A percentile compares a stretch with the other conserved stretches of the same genome.
phyloP scores from a whole-genome alignment of 2,113 vertebrate species.

The Sitta europaea region DNA sequence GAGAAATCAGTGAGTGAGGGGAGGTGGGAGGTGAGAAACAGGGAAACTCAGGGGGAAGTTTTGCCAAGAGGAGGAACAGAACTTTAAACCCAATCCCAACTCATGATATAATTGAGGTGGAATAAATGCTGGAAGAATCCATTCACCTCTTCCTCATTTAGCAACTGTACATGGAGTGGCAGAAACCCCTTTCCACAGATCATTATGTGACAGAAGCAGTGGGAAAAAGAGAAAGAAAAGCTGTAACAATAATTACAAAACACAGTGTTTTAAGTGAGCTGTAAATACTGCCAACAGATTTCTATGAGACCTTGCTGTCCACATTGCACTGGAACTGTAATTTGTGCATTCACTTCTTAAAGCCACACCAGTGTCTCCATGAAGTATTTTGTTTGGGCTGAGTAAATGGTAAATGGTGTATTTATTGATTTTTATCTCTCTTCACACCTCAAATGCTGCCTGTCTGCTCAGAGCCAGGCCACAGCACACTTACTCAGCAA shows the following conservation, averaged over 20 bases:
- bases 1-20: background rate
- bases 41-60: background rate
- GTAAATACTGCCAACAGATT: background rate
- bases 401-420: conserved; percentile 7
- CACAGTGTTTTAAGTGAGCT: background rate
- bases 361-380: background rate
- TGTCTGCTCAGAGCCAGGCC: background rate
- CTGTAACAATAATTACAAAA: background rate
- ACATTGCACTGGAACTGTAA: background rate
- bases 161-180: background rate
- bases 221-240: background rate
- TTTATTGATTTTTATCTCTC: conserved; percentile 41
- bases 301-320: background rate
- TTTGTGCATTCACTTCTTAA: background rate
- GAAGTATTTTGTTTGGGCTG: conserved; percentile 35
- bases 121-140: background rate
- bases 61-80: background rate
- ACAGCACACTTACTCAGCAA: background rate
- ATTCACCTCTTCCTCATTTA: background rate
- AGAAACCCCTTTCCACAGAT: background rate
- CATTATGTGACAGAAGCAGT: background rate
- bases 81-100: background rate
- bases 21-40: background rate
- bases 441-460: background rate
- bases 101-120: background rate